Evolutionary conservation across 2,113 vertebrate species (phyloP), one percentile per base, ranked within the genome.

Genomic region (Sinocyclocheilus rhinocerous): DNA sequence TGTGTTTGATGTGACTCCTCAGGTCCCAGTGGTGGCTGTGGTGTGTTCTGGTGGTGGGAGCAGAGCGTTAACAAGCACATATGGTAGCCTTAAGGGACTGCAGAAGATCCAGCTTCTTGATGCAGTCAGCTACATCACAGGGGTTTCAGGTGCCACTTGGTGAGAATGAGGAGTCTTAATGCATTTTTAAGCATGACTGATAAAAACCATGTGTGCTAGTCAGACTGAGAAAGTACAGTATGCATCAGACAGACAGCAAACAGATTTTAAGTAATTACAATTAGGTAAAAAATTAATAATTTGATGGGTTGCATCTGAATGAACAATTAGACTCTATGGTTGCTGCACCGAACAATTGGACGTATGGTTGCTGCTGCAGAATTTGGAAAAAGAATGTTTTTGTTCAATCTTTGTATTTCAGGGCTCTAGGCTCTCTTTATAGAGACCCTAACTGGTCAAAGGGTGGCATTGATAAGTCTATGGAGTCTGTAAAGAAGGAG

Each of bases 71-170:
- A 95, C 95, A 1, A 93, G 95, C 39, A 92, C 96, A 33, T 95
- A 94, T 3, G 97, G 96, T 3, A 94, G 95, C 72, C 93, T 97
- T 85, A 91, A 91, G 6, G 96, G 92, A 24, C 95, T 98, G 69
- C 94, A 94, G 93, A 94, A 95, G 11, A 90, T 96, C 2, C 91
- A 95, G 55, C 91, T 97, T 4, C 85, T 98, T 88, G 96, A 98
- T 78, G 93, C 95, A 10, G 79, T 95, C 85, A 95, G 93, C 67
- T 97, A 97, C 84, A 81, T 98, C 87, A 96, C 96, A 0, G 94
- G 94, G 39, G 94, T 96, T 83, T 98, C 97, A 6, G 97, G 97
- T 48, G 96, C 97, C 0, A 98, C 97, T 7, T 98, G 97, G 97
- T 97, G 78, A 94, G 96, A 85, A 6, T 2, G 36, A 20, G n/a